Evolutionary conservation across 2,888 invertebrate genomes (phyloP), one percentile per base, ranked within the genome.

Genomic region (Cataglyphis altisquamis): DNA sequence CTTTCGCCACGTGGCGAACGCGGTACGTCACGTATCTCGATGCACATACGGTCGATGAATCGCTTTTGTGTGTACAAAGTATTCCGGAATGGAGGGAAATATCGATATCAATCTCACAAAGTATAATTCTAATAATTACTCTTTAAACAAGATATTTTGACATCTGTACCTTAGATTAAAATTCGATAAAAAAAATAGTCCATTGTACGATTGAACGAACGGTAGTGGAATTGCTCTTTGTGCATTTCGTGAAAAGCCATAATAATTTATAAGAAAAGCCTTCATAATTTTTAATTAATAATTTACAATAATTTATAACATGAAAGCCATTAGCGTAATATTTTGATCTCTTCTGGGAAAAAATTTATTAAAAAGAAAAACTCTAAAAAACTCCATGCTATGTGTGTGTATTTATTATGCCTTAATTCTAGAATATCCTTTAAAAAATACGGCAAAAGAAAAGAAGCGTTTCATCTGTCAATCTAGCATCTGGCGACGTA

Each of bases 401-500:
- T 8, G 3, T 32, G 32, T 74, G 48, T 12, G 6, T 45, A 45
- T 74, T 8, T 32, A 29, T 15, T 21, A 48, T 6, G 12, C 21
- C 18, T 32, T 32, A 12, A 9, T 70, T 78, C 25, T 55, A 39
- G 12, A 57, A 57, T 57, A 41, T 12, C 29, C 18, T 60, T 70
- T 70, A n/a, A 21, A 29, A 10, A 8, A 52, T 15, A 60, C 21
- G 41, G 29, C 29, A 48, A 80, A 48, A 36, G 45, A 39, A 12
- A 21, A 39, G n/a, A 45, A 25, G 60, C 48, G 36, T 80, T 70
- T 25, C 60, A 45, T 45, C 78, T 21, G 78, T 62, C 78, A 70
- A 62, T 80, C 72, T 72, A 48, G 10, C 78, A 80, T 60, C 78
- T 80, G 78, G 72, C 78, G 60, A 18, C 57, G 12, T 39, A 68